Conservation (phyloP, 2,113 vertebrate genomes). For the Dascyllus trimaculatus region DNA sequence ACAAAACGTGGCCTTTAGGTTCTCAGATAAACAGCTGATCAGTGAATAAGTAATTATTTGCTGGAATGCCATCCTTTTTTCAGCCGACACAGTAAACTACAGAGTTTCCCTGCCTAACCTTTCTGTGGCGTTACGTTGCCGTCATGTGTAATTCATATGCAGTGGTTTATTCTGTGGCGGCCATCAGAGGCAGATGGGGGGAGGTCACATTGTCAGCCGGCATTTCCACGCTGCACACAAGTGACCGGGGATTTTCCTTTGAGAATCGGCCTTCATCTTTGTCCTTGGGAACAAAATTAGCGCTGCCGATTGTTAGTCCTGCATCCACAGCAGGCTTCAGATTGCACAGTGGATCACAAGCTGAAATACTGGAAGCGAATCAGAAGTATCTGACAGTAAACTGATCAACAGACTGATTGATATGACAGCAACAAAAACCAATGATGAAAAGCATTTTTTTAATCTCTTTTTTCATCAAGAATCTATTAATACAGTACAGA, state of each 20-base stretch:
- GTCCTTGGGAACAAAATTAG: conserved; percentile 52
- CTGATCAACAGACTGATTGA: not conserved
- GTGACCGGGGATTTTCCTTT: conserved; percentile 51
- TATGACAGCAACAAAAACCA: not conserved
- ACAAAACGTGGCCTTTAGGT: too few relatives aligned
- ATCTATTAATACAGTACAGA: too few relatives aligned
- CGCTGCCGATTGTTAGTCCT: conserved; percentile 16
- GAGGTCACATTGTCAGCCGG: conserved; percentile 74
- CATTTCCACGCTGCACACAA: conserved; percentile 66
- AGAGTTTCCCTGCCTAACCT: not conserved
- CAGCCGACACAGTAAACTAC: not conserved
- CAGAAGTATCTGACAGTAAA: conserved; percentile 1
- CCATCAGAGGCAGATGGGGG: conserved; percentile 66
- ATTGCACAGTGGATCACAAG: conserved; percentile 8
- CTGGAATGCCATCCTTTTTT: too few relatives aligned
- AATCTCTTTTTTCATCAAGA: too few relatives aligned
- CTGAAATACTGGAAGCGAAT: conserved; percentile 6
- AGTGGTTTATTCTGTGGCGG: conserved; percentile 55
- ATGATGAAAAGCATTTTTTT: too few relatives aligned
- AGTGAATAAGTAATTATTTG: not conserved
- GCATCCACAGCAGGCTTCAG: not conserved
- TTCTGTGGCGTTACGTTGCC: conserved; percentile 26
- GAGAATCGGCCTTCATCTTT: conserved; percentile 47
- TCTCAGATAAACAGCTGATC: too few relatives aligned
- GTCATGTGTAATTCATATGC: conserved; percentile 59